A percentile compares a stretch with the other conserved stretches of the same genome.
Conservation (phyloP, 2,888 invertebrate genomes). For the Dioctria linearis region DNA sequence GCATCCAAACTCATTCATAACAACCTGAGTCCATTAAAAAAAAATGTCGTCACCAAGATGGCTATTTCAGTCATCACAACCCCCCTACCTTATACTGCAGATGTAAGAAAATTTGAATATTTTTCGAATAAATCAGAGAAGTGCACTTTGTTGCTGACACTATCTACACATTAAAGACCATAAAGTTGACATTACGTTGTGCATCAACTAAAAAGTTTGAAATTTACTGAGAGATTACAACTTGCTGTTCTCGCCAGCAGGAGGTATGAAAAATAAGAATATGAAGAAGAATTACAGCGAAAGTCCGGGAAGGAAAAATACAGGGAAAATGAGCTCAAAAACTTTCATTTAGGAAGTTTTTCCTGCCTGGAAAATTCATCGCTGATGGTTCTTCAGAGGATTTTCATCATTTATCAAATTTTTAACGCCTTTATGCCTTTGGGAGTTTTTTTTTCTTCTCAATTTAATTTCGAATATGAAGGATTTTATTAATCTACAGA, state of each 20-base stretch:
- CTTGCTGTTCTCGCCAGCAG: constrained; percentile 45
- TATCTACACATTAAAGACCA: constrained; percentile 67
- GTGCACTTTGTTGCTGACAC: constrained; percentile 66
- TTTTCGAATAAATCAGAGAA: constrained; percentile 56
- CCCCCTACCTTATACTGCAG: background rate
- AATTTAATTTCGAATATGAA: no score
- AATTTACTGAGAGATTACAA: constrained; percentile 51
- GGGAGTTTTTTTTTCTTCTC: no score
- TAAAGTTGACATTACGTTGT: constrained; percentile 58
- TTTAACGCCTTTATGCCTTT: background rate
- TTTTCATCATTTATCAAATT: constrained; percentile 23
- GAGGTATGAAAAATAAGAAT: constrained; percentile 49
- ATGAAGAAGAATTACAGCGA: constrained; percentile 22
- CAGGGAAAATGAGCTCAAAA: constrained; percentile 15
- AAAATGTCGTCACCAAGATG: constrained; percentile 19
- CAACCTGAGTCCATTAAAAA: background rate
- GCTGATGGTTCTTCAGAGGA: constrained; percentile 19
- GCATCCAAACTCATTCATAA: constrained; percentile 18
- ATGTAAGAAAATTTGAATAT: constrained; percentile 55
- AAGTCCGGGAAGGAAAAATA: background rate
- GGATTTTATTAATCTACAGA: no score
- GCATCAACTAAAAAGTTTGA: constrained; percentile 46
- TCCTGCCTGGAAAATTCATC: constrained; percentile 29
- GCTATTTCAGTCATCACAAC: constrained; percentile 3
- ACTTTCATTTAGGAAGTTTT: constrained; percentile 39